These are phyloP conservation scores for Drosophila lacertosa DNA, from an alignment of 1,140 invertebrate genomes.

Conservation along the genomic window DNA sequence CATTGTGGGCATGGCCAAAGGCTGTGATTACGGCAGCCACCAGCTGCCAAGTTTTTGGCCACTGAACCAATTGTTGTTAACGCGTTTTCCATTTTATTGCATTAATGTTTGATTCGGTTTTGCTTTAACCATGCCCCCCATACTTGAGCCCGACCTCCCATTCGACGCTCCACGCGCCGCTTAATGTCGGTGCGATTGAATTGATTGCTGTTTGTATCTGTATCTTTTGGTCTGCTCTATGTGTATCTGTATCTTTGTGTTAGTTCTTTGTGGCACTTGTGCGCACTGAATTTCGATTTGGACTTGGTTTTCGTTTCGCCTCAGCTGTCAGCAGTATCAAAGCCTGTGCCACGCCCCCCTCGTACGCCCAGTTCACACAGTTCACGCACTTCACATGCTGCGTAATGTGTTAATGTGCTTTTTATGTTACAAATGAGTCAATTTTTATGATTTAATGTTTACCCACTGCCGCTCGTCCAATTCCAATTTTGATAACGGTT, in stretches of 20 bases:
- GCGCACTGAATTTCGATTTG: slow-evolving; percentile 40
- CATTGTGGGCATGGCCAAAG: slow-evolving; percentile 19
- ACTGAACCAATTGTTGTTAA: slow-evolving; percentile 72
- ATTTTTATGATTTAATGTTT: slow-evolving; percentile 82
- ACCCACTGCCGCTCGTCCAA: slow-evolving; percentile 35
- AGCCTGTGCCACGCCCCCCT: not conserved
- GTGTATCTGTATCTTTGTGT: slow-evolving; percentile 16
- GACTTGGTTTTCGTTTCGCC: slow-evolving; percentile 44
- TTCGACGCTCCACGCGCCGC: not conserved
- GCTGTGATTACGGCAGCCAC: slow-evolving; percentile 46
- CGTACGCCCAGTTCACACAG: not conserved
- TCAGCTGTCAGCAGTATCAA: slow-evolving; percentile 58
- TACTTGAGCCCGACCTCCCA: too few relatives aligned
- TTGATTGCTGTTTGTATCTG: slow-evolving; percentile 59
- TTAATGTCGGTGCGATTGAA: slow-evolving; percentile 58
- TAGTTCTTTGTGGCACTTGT: slow-evolving; percentile 42
- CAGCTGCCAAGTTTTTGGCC: slow-evolving; percentile 56
- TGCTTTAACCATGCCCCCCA: slow-evolving; percentile 28
- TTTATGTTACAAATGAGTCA: slow-evolving; percentile 82
- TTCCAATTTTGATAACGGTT: slow-evolving; percentile 71
- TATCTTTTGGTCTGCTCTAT: slow-evolving; percentile 17
- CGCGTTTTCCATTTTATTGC: slow-evolving; percentile 78
- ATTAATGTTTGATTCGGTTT: slow-evolving; percentile 77
- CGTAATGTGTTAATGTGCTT: slow-evolving; percentile 80
- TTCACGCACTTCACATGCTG: slow-evolving; percentile 23